Conservation (phyloP, 2,797 vertebrate species). For the Esox lucius region DNA sequence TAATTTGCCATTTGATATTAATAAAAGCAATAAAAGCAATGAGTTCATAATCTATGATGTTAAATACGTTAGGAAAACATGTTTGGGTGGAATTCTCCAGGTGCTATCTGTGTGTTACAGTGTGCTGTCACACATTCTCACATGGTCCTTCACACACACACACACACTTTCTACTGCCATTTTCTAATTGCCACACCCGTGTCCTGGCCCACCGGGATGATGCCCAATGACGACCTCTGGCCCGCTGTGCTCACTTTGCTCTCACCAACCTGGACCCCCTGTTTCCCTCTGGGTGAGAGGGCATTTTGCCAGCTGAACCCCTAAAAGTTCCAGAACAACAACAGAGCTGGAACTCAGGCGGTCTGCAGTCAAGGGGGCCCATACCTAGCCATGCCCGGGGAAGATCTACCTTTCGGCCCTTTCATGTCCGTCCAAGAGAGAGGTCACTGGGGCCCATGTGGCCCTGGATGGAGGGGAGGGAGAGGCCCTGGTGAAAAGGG, state of each 20-base stretch:
- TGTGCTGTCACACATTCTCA: constrained; percentile 1
- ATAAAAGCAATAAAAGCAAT: neutral
- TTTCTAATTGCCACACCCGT: neutral
- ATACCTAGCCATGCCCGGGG: constrained; percentile 3
- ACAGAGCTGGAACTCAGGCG: constrained; percentile 3
- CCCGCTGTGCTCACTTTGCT: neutral
- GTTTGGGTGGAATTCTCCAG: neutral
- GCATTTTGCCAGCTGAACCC: constrained; percentile 51
- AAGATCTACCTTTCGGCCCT: constrained; percentile 17
- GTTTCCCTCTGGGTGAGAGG: constrained; percentile 26
- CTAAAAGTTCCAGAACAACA: constrained; percentile 37
- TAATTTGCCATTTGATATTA: neutral
- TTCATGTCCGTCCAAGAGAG: constrained; percentile 52
- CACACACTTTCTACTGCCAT: neutral
- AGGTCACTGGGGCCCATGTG: constrained; percentile 25
- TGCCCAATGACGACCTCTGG: neutral
- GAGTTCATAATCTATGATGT: neutral
- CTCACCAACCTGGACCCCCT: constrained; percentile 10
- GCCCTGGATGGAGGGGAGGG: constrained; percentile 8
- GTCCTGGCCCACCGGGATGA: neutral
- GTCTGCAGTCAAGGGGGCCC: neutral
- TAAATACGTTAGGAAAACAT: neutral
- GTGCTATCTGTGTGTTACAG: neutral
- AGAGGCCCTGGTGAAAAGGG: constrained; percentile 9
- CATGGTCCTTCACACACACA: constrained; percentile 11